A percentile compares a stretch with the other conserved stretches of the same genome.
Conservation (phyloP, 2,888 invertebrate species). For the Amiota communis region DNA sequence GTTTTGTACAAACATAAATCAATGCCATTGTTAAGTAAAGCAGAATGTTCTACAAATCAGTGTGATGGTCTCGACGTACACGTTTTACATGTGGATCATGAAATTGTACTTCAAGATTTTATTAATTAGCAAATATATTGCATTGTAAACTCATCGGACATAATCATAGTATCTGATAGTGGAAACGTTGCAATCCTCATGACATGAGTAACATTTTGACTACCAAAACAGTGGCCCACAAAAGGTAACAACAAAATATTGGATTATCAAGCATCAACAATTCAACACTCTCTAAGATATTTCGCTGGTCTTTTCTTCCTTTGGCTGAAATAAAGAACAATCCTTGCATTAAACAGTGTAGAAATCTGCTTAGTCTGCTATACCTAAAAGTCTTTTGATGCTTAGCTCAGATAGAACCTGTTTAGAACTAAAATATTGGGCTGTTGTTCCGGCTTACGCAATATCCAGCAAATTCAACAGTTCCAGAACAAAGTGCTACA, state of each 20-base stretch:
- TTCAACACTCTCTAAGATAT: background rate
- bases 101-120: conserved; percentile 68
- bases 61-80: conserved; percentile 71
- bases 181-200: conserved; percentile 69
- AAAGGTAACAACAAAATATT: conserved; percentile 70
- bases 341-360: too few relatives aligned
- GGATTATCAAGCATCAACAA: conserved; percentile 69
- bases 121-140: conserved; percentile 38
- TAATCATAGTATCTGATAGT: conserved; percentile 63
- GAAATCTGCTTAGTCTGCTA: too few relatives aligned
- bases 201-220: conserved; percentile 74
- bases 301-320: too few relatives aligned
- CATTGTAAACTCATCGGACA: conserved; percentile 54
- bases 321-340: too few relatives aligned
- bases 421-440: too few relatives aligned
- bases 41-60: too few relatives aligned
- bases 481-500: too few relatives aligned
- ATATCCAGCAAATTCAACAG: too few relatives aligned
- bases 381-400: too few relatives aligned
- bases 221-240: conserved; percentile 72
- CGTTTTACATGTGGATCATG: conserved; percentile 75
- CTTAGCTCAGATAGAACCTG: too few relatives aligned
- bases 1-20: conserved; percentile 77
- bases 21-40: background rate
- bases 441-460: too few relatives aligned